These are phyloP conservation scores for Dendrolimus pini DNA, from an alignment of 2,888 invertebrate genomes.

Conservation along the genomic window DNA sequence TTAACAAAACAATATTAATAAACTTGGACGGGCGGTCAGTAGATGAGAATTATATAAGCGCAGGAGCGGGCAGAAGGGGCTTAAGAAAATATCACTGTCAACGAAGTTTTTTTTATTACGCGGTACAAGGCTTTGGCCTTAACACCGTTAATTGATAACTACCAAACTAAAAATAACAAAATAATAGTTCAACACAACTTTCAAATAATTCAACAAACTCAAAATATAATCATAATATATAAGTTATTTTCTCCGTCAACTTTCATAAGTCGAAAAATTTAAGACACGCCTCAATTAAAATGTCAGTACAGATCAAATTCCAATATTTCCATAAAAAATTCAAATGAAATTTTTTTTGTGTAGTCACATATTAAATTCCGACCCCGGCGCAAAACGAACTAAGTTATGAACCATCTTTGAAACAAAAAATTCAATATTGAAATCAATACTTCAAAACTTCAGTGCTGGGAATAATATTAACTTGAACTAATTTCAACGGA, in stretches of 20 bases:
- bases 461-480: constrained; percentile 44
- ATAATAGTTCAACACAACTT: too few relatives aligned
- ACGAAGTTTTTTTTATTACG: too few relatives aligned
- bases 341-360: constrained; percentile 8
- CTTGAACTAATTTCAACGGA: constrained; percentile 61
- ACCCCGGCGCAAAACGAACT: constrained; percentile 12
- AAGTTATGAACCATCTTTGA: constrained; percentile 32
- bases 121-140: too few relatives aligned
- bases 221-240: not conserved
- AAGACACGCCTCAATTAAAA: not conserved
- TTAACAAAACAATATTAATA: too few relatives aligned
- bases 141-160: too few relatives aligned
- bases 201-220: not conserved
- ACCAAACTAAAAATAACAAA: too few relatives aligned
- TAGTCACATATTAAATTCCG: constrained; percentile 38
- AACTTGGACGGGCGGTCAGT: too few relatives aligned
- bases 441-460: constrained; percentile 67
- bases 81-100: too few relatives aligned
- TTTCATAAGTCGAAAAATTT: not conserved
- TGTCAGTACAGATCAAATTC: not conserved
- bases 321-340: not conserved
- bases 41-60: too few relatives aligned
- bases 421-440: constrained; percentile 68
- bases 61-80: too few relatives aligned
- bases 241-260: not conserved